Evolutionary conservation across 2,888 invertebrate species (phyloP).

Genomic region (Meloe dianella): DNA sequence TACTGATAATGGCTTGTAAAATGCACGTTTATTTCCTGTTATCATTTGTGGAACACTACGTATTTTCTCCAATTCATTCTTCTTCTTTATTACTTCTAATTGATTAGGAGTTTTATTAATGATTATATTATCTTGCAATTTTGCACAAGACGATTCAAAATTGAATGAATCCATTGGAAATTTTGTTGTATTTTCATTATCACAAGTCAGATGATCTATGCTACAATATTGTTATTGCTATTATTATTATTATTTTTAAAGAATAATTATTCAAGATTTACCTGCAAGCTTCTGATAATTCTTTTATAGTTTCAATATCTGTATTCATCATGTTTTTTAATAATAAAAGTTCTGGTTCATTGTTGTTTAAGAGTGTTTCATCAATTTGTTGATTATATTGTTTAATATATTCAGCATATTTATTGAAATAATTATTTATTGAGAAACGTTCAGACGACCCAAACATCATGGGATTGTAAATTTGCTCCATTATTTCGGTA

Average conservation of each 20-base stretch:
- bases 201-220: constrained; percentile 23
- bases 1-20: not conserved
- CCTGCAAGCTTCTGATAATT: constrained; percentile 23
- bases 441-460: constrained; percentile 24
- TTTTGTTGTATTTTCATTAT: constrained; percentile 21
- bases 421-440: constrained; percentile 30
- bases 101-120: not conserved
- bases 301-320: constrained; percentile 18
- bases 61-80: not conserved
- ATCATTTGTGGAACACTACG: not conserved
- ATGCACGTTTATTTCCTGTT: not conserved
- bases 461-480: constrained; percentile 29
- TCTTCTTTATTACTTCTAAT: constrained; percentile 10
- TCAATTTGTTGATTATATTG: constrained; percentile 23
- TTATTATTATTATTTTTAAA: too few species aligned
- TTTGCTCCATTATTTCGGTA: constrained; percentile 33
- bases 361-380: constrained; percentile 17
- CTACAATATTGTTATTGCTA: constrained; percentile 13
- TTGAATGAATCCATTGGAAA: constrained; percentile 20
- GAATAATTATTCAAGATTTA: not conserved
- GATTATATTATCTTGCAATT: constrained; percentile 10
- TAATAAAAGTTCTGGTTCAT: constrained; percentile 22
- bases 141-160: constrained; percentile 16
- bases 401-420: constrained; percentile 26
- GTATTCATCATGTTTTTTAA: constrained; percentile 22